Evolutionary conservation across 1,140 invertebrate species (phyloP).

Genomic region (Danaus plexippus): DNA sequence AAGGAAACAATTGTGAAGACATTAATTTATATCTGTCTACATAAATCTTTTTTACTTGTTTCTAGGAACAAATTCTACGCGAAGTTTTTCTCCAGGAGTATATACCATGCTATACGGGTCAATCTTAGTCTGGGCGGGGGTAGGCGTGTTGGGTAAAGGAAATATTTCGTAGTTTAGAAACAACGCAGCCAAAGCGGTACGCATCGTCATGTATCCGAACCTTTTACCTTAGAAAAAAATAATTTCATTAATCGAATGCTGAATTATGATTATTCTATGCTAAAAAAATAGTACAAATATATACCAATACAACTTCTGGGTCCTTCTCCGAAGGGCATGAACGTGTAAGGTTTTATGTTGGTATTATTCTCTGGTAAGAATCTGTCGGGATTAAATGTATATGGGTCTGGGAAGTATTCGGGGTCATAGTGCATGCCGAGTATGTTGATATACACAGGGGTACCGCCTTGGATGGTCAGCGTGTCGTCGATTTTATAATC

Average conservation of each 20-base stretch:
- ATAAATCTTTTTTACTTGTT: too few species aligned
- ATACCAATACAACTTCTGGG: conserved; percentile 76
- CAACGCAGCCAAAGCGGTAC: conserved; percentile 2
- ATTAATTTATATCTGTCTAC: too few species aligned
- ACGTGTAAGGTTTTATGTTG: conserved; percentile 32
- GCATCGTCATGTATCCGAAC: conserved; percentile 1
- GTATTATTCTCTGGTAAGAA: conserved; percentile 63
- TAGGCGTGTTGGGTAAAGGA: conserved; percentile 6
- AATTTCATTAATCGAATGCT: not conserved
- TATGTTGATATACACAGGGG: conserved; percentile 34
- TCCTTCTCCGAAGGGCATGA: conserved; percentile 68
- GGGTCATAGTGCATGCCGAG: conserved; percentile 67
- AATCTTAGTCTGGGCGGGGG: conserved; percentile 4
- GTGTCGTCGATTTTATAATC: conserved; percentile 59
- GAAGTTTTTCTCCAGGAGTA: conserved; percentile 12
- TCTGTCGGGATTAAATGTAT: conserved; percentile 70
- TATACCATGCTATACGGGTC: conserved; percentile 16
- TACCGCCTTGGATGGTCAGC: conserved; percentile 48
- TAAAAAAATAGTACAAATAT: conserved; percentile 12
- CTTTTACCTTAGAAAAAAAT: conserved; percentile 2
- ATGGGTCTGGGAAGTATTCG: conserved; percentile 66
- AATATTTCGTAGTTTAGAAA: conserved; percentile 13
- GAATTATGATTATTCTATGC: not conserved
- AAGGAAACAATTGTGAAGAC: too few species aligned
- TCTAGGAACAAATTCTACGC: conserved; percentile 16